A percentile compares a stretch with the other conserved stretches of the same genome.
These are phyloP conservation scores for Neosalanx taihuensis DNA, from an alignment of 2,797 vertebrate species.

Conservation along the genomic window DNA sequence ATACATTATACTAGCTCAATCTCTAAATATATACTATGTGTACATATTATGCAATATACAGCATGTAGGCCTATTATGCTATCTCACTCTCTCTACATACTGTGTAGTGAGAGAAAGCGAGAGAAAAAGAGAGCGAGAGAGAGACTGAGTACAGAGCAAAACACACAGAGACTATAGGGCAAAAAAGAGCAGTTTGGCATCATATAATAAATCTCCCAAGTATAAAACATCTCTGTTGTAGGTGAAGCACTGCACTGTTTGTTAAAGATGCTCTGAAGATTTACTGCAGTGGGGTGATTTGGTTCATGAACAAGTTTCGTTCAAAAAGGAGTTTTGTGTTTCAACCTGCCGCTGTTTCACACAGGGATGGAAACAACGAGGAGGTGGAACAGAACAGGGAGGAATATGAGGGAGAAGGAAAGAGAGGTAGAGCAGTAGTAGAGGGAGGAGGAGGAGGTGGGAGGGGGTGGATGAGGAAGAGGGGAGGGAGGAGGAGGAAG, in stretches of 20 bases:
- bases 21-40: no score
- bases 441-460: slow-evolving; percentile 10
- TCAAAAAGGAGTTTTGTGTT: neutral
- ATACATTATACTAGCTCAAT: no score
- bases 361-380: neutral
- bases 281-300: neutral
- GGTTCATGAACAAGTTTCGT: neutral
- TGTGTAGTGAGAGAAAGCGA: no score
- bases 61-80: no score
- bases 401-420: neutral
- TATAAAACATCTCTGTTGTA: neutral
- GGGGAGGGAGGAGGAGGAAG: slow-evolving; percentile 2
- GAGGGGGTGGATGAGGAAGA: slow-evolving; percentile 46
- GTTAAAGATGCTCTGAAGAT: neutral
- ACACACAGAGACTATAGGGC: no score
- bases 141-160: no score
- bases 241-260: neutral
- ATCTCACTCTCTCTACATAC: no score
- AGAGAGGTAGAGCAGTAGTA: neutral
- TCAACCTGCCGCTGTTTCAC: neutral
- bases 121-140: no score
- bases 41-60: no score
- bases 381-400: neutral
- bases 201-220: no score
- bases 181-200: no score